phyloP scores from a whole-genome alignment of 2,797 vertebrate species.

The Peromyscus melanophrys region DNA sequence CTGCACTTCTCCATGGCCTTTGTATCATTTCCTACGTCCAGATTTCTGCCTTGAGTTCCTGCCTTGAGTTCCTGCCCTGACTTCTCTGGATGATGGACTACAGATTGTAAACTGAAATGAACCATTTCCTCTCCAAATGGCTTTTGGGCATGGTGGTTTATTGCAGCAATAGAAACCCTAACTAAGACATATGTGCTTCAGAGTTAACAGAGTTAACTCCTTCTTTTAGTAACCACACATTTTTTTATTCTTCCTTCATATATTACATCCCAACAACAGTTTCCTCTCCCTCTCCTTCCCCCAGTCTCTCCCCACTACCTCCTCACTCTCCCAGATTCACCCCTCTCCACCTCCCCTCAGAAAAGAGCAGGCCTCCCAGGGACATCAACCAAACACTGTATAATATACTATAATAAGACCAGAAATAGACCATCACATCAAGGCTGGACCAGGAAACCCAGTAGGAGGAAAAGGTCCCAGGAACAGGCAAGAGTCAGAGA shows the following conservation, averaged over 20 bases:
- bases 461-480: no score
- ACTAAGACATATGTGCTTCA: no score
- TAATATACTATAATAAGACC: no score
- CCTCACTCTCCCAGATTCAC: neutral
- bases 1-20: neutral
- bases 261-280: neutral
- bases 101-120: neutral
- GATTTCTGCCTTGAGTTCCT: neutral
- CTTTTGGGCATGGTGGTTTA: neutral
- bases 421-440: no score
- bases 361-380: neutral
- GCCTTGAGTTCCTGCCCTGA: neutral
- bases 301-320: neutral
- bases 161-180: neutral
- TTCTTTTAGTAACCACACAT: neutral
- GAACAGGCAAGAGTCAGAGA: no score
- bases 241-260: neutral
- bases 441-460: no score
- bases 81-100: neutral
- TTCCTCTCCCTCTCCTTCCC: neutral
- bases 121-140: neutral
- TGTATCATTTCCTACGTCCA: neutral
- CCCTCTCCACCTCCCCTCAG: neutral
- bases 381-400: neutral
- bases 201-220: neutral